These are phyloP conservation scores for Protophormia terraenovae DNA, from an alignment of 2,888 invertebrate genomes.

Conservation along the genomic window DNA sequence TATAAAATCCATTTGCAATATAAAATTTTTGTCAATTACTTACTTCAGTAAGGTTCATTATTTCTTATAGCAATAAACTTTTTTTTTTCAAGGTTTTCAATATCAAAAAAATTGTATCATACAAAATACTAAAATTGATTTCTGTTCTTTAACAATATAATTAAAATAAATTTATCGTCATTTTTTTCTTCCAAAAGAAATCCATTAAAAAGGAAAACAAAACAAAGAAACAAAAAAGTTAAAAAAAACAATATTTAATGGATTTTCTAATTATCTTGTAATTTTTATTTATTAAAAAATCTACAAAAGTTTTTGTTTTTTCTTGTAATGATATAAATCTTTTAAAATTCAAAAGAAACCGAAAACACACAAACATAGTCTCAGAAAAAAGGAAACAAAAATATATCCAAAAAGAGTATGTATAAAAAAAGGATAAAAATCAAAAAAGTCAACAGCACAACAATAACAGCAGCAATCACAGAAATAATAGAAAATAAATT, in stretches of 20 bases:
- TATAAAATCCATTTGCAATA: too few species aligned
- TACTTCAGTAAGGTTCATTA: too few species aligned
- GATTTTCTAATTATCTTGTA: slow-evolving; percentile 60
- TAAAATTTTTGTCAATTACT: too few species aligned
- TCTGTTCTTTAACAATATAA: neutral
- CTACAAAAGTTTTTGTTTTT: slow-evolving; percentile 24
- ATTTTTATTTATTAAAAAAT: slow-evolving; percentile 50
- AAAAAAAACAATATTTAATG: slow-evolving; percentile 44
- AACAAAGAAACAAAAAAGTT: neutral
- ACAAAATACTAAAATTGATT: neutral
- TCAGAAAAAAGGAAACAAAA: neutral
- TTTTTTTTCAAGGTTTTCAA: too few species aligned
- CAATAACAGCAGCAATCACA: neutral
- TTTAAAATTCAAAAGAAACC: slow-evolving; percentile 10
- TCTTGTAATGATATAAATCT: slow-evolving; percentile 41
- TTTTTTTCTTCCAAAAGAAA: neutral
- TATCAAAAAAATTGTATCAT: neutral
- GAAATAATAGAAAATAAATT: slow-evolving; percentile 45
- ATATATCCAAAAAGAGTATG: neutral
- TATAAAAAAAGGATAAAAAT: neutral
- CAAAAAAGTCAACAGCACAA: slow-evolving; percentile 4
- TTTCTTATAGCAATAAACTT: too few species aligned
- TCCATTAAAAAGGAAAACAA: neutral
- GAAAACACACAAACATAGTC: neutral
- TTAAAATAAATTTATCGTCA: neutral